Percentiles rank a stretch among this genome's conserved stretches.
These are phyloP conservation scores for Acrobasis suavella DNA, from an alignment of 2,888 invertebrate species.

Conservation along the genomic window DNA sequence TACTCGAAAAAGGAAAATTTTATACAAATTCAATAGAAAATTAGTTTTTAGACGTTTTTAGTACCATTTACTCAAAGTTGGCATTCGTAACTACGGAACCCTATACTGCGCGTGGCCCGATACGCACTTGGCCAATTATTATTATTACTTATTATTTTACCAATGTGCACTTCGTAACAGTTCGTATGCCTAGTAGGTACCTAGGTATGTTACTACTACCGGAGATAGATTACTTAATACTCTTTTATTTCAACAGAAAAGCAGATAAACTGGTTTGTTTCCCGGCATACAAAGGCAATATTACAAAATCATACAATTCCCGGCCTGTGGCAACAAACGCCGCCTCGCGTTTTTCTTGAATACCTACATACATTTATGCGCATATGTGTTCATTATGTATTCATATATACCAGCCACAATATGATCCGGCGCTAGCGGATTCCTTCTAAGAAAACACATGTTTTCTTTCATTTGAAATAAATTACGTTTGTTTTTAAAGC, in stretches of 20 bases:
- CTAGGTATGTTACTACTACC: too few relatives aligned
- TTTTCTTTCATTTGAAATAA: background rate
- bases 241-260: background rate
- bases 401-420: slow-evolving; percentile 15
- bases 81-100: too few relatives aligned
- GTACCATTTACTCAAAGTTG: too few relatives aligned
- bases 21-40: too few relatives aligned
- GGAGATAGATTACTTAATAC: background rate
- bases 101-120: too few relatives aligned
- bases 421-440: background rate
- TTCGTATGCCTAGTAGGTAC: too few relatives aligned
- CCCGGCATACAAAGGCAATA: background rate
- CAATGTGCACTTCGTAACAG: too few relatives aligned
- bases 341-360: slow-evolving; percentile 17
- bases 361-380: slow-evolving; percentile 12
- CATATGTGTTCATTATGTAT: slow-evolving; percentile 14
- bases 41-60: too few relatives aligned
- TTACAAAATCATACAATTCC: slow-evolving; percentile 21
- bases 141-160: too few relatives aligned
- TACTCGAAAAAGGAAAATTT: too few relatives aligned
- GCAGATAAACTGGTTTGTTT: background rate
- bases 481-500: background rate
- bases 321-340: slow-evolving; percentile 8
- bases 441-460: slow-evolving; percentile 1
- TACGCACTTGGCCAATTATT: too few relatives aligned